These are phyloP conservation scores for Drosophila hawaiiensis DNA, from an alignment of 2,888 invertebrate species.

Conservation along the genomic window DNA sequence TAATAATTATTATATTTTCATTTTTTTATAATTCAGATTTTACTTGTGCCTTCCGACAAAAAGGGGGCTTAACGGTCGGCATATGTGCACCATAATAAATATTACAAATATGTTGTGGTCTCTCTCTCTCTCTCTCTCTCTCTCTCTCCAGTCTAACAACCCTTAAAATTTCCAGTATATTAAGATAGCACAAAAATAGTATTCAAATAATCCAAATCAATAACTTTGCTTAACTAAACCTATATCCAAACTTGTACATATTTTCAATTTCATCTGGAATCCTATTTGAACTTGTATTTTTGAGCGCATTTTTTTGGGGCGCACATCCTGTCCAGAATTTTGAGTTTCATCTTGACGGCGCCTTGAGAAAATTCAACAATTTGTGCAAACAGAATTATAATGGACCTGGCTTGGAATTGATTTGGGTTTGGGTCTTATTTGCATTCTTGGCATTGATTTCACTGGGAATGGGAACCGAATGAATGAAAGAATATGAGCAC, in stretches of 20 bases:
- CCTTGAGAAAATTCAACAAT: slow-evolving; percentile 72
- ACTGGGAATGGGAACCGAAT: slow-evolving; percentile 60
- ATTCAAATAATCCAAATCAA: not conserved
- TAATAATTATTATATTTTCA: slow-evolving; percentile 31
- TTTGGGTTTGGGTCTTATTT: slow-evolving; percentile 52
- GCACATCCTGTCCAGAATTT: slow-evolving; percentile 59
- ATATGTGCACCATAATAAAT: slow-evolving; percentile 32
- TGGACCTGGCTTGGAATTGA: slow-evolving; percentile 22
- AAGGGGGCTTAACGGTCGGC: slow-evolving; percentile 5
- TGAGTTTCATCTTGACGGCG: slow-evolving; percentile 67
- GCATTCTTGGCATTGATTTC: slow-evolving; percentile 73
- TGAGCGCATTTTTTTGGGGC: slow-evolving; percentile 10
- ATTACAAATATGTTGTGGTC: slow-evolving; percentile 21
- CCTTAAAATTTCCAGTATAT: slow-evolving; percentile 17
- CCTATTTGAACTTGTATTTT: slow-evolving; percentile 28
- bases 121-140: not conserved
- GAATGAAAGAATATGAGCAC: slow-evolving; percentile 30
- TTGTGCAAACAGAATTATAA: slow-evolving; percentile 53
- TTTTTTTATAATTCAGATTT: slow-evolving; percentile 20
- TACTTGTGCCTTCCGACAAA: slow-evolving; percentile 4
- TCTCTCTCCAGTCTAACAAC: slow-evolving; percentile 17
- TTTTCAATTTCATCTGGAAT: slow-evolving; percentile 21
- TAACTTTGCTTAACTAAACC: slow-evolving; percentile 9
- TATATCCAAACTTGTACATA: not conserved
- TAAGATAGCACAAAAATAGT: not conserved